phyloP scores from a whole-genome alignment of 2,888 invertebrate genomes.

The Tenthredo notha region DNA sequence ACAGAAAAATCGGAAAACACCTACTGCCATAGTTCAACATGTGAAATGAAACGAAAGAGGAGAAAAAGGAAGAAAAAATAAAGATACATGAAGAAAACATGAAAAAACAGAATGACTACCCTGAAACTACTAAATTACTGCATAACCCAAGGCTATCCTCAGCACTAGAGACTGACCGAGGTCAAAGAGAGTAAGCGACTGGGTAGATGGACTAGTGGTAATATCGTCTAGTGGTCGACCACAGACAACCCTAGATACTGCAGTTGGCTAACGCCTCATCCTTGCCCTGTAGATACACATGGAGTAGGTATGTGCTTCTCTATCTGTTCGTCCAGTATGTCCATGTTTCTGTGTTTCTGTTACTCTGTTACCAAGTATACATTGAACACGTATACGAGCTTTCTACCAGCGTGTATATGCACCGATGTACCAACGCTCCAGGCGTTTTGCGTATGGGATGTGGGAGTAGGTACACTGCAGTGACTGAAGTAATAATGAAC shows the following conservation, averaged over 20 bases:
- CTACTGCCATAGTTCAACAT: background rate
- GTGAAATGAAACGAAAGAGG: background rate
- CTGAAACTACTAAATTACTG: constrained; percentile 58
- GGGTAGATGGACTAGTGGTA: constrained; percentile 57
- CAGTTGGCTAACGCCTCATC: constrained; percentile 19
- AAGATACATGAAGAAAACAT: background rate
- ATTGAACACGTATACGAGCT: background rate
- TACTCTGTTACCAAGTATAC: background rate
- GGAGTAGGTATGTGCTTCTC: background rate
- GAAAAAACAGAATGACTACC: background rate
- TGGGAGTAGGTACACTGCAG: constrained; percentile 48
- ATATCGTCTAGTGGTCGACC: constrained; percentile 62
- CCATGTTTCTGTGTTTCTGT: constrained; percentile 18
- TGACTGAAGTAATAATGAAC: constrained; percentile 68
- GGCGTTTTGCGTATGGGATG: background rate
- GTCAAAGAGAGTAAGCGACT: constrained; percentile 52
- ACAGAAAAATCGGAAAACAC: background rate
- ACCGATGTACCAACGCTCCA: background rate
- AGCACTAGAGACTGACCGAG: constrained; percentile 59
- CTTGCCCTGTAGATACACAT: background rate
- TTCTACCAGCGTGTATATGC: background rate
- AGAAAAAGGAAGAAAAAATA: background rate
- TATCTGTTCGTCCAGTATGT: background rate
- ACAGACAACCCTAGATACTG: constrained; percentile 51
- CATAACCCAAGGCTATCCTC: constrained; percentile 57